These are phyloP conservation scores for Streptopelia turtur DNA, from an alignment of 2,797 vertebrate genomes.

Conservation along the genomic window DNA sequence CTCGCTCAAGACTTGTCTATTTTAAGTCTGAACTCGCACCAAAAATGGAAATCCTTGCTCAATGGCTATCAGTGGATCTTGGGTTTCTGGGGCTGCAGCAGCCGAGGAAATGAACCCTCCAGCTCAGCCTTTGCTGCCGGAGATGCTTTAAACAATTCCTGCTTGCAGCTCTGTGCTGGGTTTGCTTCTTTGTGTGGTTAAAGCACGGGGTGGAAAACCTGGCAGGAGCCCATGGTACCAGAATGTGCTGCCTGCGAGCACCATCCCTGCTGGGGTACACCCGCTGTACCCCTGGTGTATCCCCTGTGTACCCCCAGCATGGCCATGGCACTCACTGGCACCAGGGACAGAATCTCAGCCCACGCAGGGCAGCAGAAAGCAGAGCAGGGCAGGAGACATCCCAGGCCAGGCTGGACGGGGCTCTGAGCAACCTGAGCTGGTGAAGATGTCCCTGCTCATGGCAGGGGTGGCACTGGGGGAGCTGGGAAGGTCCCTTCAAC, in stretches of 20 bases:
- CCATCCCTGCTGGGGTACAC: not conserved
- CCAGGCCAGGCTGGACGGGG: too few species aligned
- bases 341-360: not conserved
- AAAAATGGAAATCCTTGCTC: constrained; percentile 68
- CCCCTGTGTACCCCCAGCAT: not conserved
- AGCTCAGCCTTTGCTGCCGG: not conserved
- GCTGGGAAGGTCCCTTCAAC: too few species aligned
- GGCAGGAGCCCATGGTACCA: fast-evolving
- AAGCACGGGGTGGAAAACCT: not conserved
- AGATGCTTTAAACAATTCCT: not conserved
- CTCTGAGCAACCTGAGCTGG: too few species aligned
- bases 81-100: constrained; percentile 25
- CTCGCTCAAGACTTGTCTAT: constrained; percentile 66
- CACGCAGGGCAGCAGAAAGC: not conserved
- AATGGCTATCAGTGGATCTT: constrained; percentile 43
- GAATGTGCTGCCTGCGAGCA: fast-evolving
- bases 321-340: too few species aligned
- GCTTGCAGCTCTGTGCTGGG: not conserved
- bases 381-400: not conserved
- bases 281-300: not conserved
- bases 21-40: constrained; percentile 65
- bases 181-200: not conserved
- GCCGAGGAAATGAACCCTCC: constrained; percentile 42
- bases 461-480: too few species aligned
- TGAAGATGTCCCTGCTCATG: too few species aligned